These are phyloP conservation scores for Periphyllus acericola DNA, from an alignment of 2,888 invertebrate species.

Conservation along the genomic window DNA sequence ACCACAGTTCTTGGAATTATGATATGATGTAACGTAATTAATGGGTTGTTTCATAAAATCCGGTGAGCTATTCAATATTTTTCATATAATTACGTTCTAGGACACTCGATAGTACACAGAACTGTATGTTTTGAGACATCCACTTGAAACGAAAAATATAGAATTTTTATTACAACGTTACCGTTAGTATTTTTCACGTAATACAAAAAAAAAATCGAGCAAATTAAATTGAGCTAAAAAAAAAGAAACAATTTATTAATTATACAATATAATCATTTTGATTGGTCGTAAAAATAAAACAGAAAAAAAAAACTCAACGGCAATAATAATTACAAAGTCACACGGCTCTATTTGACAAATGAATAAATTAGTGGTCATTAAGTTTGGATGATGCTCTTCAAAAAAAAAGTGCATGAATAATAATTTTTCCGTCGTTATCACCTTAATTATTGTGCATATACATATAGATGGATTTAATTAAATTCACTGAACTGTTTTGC, in stretches of 20 bases:
- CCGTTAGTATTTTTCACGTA: no score
- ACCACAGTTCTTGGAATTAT: no score
- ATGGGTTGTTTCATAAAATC: no score
- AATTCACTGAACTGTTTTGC: background rate
- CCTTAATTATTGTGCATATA: background rate
- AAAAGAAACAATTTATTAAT: background rate
- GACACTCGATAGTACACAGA: no score
- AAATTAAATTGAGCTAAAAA: background rate
- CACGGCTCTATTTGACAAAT: background rate
- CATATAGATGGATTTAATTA: background rate
- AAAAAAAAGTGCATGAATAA: background rate
- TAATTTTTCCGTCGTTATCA: background rate
- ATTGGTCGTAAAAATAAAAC: background rate
- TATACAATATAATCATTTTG: background rate
- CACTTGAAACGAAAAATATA: no score
- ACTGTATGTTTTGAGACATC: no score
- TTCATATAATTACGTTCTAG: no score
- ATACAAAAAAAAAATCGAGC: no score
- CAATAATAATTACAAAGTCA: background rate
- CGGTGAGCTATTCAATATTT: no score
- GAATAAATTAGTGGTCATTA: conserved; percentile 15
- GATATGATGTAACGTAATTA: no score
- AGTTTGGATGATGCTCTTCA: background rate
- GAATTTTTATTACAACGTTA: no score
- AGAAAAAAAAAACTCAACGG: background rate